Base-by-base conservation (phyloP, 2,797 vertebrate species). In the Pipistrellus nathusii region DNA sequence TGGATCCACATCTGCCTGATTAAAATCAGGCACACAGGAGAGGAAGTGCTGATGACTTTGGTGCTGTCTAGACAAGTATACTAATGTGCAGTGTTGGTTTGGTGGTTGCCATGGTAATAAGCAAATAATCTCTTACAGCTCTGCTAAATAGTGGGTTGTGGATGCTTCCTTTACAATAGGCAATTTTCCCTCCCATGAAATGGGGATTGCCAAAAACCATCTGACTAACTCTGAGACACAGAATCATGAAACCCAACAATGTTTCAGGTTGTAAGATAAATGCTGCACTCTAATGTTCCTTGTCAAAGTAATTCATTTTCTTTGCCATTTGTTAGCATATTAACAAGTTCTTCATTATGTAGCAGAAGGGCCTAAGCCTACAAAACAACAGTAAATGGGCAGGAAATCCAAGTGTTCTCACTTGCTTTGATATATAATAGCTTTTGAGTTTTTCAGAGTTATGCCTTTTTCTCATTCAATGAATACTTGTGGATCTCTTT, bases 31-130 rank as follows among this genome's bases (percentile, higher is more conserved):
- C 78, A 66, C 13, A 94, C 90, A 95, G 93, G 85, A 93, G 71
- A 96, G 85, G 94, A 96, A 90, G 68, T 91, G 62, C 51, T 88
- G 85, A 93, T 97, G 91, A 86, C 87, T 95, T 81, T 81, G 94
- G 94, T 95, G 91, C 90, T 92, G 92, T 96, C 97, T 97, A 97
- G 97, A 97, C 95, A 93, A 96, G 75, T 66, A 64, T 71, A 90
- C 92, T 94, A 96, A 90, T 38, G 69, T 85, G 57, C 83, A 82
- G 20, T 88, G 85, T 92, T 94, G 90, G 93, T 89, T 92, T 84
- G 73, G 81, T 93, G 75, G 96, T 97, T 97, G 75, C 91, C 88
- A 97, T 97, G 96, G 97, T 80, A 93, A 96, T 93, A 92, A 90
- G 84, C 90, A 97, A 97, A 97, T 94, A 95, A 95, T 92, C 95